Percentiles rank a stretch among this genome's conserved stretches.
Evolutionary conservation across 2,888 invertebrate species (phyloP).

Genomic region (Ramazzottius varieornatus): DNA sequence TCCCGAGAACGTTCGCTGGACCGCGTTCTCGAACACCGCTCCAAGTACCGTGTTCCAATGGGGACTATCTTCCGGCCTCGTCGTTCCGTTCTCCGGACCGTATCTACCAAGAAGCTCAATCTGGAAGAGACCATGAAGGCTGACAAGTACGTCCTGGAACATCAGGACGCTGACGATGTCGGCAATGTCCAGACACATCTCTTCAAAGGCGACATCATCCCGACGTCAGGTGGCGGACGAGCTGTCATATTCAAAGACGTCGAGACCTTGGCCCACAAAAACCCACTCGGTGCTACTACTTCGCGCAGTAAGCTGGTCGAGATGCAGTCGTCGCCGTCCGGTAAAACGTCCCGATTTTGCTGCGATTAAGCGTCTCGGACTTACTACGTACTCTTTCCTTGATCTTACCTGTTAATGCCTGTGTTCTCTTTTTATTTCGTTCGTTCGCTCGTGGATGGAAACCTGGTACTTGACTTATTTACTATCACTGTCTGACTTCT

Average conservation of each 20-base stretch:
- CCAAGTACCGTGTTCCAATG: constrained; percentile 9
- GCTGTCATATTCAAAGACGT: constrained; percentile 81
- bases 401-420: too few species aligned
- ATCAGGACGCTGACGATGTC: constrained; percentile 67
- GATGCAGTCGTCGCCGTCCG: too few species aligned
- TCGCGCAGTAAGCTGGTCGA: too few species aligned
- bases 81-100: constrained; percentile 41
- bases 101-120: constrained; percentile 46
- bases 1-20: too few species aligned
- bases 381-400: too few species aligned
- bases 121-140: constrained; percentile 40
- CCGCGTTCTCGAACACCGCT: neutral
- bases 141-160: constrained; percentile 66
- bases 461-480: too few species aligned
- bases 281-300: too few species aligned
- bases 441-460: too few species aligned
- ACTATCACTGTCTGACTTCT: too few species aligned
- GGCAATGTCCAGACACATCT: constrained; percentile 76
- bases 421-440: too few species aligned
- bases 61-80: constrained; percentile 60
- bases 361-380: too few species aligned
- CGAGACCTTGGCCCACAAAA: constrained; percentile 48
- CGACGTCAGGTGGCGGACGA: constrained; percentile 75
- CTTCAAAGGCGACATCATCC: constrained; percentile 73
- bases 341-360: too few species aligned